Base-by-base conservation (phyloP, 2,888 invertebrate genomes). In the Miltochrista miniata region DNA sequence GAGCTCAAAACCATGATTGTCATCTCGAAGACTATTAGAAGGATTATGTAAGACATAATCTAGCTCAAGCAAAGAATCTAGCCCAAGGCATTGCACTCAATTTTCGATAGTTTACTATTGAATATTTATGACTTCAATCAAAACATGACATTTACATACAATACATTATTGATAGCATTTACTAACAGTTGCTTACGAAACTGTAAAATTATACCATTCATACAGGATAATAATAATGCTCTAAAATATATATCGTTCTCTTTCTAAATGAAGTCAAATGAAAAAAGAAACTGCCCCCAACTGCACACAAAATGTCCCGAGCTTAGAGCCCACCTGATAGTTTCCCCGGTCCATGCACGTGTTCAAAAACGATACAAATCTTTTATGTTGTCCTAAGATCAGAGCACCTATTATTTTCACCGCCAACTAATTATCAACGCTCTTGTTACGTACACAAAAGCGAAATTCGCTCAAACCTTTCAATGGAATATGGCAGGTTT, bases 271-370 rank as follows among this genome's bases (percentile, higher is more conserved):
- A 24, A 52, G 47, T 46, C 4, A 35, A 34, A 45, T 52, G 35
- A 57, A 63, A 70, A 62, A 64, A 60, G 38, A 24, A 53, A 68
- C 61, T 61, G 56, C 39, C 50, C 56, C 50, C 62, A 54, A 50
- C 49, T 74, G 74, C 74, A 70, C 72, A 73, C 61, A 76, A 79
- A 77, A 76, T 75, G 73, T 74, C 18, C 64, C 67, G 72, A 76
- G 65, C 60, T 64, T 61, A 66, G 73, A 68, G 73, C 73, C 82
- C 88, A 90, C 88, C 88, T 90, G 89, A 88, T 81, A 77, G 73
- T 77, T 83, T 80, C 79, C 77, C 73, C 68, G 72, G 68, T 68
- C 76, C 58, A 59, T 88, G 87, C 90, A 90, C 90, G 89, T 89
- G 90, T 87, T 85, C 72, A 72, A 83, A 74, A 76, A 69, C 75